These are phyloP conservation scores for Xenopus petersii DNA, from an alignment of 2,797 vertebrate genomes.

Conservation along the genomic window DNA sequence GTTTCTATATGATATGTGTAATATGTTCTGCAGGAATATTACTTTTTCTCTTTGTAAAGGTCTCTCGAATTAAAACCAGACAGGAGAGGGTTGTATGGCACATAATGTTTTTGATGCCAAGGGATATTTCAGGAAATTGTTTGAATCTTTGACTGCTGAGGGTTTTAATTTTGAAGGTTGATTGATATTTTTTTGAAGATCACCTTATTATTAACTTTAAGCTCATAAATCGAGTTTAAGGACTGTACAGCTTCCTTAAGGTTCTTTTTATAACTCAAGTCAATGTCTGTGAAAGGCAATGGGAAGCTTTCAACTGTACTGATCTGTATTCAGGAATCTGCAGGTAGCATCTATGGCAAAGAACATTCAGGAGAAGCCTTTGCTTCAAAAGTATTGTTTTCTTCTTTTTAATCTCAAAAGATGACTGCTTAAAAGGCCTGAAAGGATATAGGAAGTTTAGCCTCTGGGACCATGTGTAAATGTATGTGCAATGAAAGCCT, in stretches of 20 bases:
- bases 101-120: too few species aligned
- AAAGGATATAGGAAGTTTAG: constrained; percentile 6
- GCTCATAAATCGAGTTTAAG: not conserved
- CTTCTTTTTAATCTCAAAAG: constrained; percentile 11
- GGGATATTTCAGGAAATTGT: too few species aligned
- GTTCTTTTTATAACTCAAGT: constrained; percentile 6
- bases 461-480: not conserved
- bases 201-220: too few species aligned
- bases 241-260: constrained; percentile 8
- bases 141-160: too few species aligned
- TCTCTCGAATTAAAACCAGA: too few species aligned
- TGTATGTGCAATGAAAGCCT: too few species aligned
- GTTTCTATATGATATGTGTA: too few species aligned
- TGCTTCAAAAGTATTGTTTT: not conserved
- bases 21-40: too few species aligned
- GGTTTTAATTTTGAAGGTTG: too few species aligned
- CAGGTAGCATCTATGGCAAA: not conserved
- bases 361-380: constrained; percentile 1
- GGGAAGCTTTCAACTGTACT: constrained; percentile 19
- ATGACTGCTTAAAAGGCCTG: not conserved
- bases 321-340: constrained; percentile 21
- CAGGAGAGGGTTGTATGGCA: too few species aligned
- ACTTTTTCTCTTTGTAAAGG: too few species aligned
- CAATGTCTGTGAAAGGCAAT: not conserved
- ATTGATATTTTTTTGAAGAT: too few species aligned